Evolutionary conservation across 1,140 invertebrate genomes (phyloP).

Genomic region (Drosophila nigromelanica): DNA sequence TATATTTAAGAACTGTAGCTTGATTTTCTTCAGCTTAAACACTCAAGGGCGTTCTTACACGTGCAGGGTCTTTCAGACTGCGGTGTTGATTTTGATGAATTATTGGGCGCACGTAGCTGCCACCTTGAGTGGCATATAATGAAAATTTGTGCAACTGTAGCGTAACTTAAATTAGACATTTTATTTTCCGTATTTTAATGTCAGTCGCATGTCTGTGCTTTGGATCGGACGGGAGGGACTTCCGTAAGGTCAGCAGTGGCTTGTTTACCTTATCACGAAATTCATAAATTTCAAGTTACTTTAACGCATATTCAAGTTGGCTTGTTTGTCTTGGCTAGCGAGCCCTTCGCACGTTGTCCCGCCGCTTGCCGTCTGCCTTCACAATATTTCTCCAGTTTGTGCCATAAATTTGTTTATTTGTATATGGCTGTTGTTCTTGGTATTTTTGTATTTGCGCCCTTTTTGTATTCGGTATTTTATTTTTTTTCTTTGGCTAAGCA

Average conservation of each 20-base stretch:
- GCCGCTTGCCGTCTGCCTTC: conserved; percentile 38
- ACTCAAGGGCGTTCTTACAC: not conserved
- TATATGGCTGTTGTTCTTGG: conserved; percentile 50
- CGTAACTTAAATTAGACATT: conserved; percentile 72
- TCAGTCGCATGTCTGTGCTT: conserved; percentile 4
- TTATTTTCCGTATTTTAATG: conserved; percentile 50
- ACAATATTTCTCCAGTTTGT: conserved; percentile 76
- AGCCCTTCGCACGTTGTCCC: not conserved
- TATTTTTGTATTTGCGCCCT: conserved; percentile 29
- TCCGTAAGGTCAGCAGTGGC: conserved; percentile 27
- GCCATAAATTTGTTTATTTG: conserved; percentile 80
- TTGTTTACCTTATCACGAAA: conserved; percentile 80
- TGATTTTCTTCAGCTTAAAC: not conserved
- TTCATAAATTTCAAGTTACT: conserved; percentile 80
- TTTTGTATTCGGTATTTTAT: conserved; percentile 35
- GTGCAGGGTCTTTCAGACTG: not conserved
- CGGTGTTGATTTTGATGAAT: conserved; percentile 14
- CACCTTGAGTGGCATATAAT: conserved; percentile 43
- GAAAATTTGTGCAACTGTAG: conserved; percentile 55
- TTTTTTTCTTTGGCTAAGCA: conserved; percentile 63
- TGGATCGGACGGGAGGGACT: not conserved
- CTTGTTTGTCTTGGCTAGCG: conserved; percentile 57
- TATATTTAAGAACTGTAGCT: not conserved
- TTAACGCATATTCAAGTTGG: conserved; percentile 63
- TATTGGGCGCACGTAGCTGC: conserved; percentile 3